Percentiles rank a stretch among this genome's conserved stretches.
Conservation (phyloP, 1,140 invertebrate genomes). For the Aphaenogaster ashmeadi region DNA sequence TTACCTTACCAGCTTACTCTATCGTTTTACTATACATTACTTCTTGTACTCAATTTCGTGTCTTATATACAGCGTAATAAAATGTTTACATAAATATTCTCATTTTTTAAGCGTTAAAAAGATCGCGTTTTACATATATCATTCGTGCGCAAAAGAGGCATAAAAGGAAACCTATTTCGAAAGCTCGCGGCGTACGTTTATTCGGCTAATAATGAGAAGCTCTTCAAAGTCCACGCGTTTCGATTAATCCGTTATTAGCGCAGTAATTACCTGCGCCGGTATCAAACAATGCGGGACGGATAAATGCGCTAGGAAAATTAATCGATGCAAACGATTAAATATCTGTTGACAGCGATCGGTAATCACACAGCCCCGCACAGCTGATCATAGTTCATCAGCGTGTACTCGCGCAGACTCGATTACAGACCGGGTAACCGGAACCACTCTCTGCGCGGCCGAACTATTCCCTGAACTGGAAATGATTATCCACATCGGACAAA, state of each 20-base stretch:
- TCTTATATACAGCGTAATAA: neutral
- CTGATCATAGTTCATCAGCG: constrained; percentile 60
- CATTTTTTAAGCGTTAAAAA: neutral
- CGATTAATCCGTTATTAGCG: constrained; percentile 49
- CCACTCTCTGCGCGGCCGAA: constrained; percentile 25
- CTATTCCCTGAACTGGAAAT: constrained; percentile 64
- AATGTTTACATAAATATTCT: neutral
- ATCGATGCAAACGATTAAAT: constrained; percentile 65
- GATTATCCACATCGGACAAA: constrained; percentile 69
- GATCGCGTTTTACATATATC: neutral
- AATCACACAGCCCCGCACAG: constrained; percentile 57
- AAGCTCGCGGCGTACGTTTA: neutral
- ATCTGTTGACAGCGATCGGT: constrained; percentile 63
- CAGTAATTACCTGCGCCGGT: constrained; percentile 36
- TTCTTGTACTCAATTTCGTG: neutral
- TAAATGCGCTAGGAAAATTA: constrained; percentile 65
- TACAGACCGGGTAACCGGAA: constrained; percentile 61
- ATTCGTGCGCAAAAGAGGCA: neutral
- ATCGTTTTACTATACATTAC: neutral
- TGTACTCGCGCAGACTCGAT: constrained; percentile 50
- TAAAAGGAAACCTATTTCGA: neutral
- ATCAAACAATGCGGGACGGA: constrained; percentile 56
- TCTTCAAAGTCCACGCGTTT: constrained; percentile 42
- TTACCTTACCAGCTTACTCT: neutral
- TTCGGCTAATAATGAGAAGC: constrained; percentile 15